phyloP scores from a whole-genome alignment of 2,797 vertebrate genomes.

The Hafferia zeledoni region DNA sequence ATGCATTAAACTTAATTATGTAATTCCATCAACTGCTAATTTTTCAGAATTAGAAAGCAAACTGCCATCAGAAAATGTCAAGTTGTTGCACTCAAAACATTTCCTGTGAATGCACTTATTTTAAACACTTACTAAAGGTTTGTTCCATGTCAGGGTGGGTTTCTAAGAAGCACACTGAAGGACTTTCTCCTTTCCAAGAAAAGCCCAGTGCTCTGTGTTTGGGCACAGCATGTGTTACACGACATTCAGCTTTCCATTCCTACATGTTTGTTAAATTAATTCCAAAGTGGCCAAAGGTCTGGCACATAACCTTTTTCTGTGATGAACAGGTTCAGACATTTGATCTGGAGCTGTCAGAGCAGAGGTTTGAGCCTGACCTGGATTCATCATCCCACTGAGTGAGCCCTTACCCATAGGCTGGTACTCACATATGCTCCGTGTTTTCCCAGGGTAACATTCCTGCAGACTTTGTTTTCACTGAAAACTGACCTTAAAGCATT shows the following conservation, averaged over 20 bases:
- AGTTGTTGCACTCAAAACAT: neutral
- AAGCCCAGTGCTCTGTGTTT: neutral
- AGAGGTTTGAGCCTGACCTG: neutral
- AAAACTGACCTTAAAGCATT: neutral
- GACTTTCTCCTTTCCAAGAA: neutral
- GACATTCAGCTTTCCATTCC: neutral
- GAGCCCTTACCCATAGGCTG: neutral
- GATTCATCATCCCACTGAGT: accelerated
- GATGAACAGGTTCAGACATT: neutral
- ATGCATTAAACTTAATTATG: neutral
- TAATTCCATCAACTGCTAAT: neutral
- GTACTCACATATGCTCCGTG: accelerated
- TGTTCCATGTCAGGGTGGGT: neutral
- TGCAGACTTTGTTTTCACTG: neutral
- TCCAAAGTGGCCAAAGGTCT: neutral
- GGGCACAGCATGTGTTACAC: accelerated
- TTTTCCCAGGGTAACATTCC: neutral
- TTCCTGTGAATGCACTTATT: neutral
- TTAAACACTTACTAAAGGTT: neutral
- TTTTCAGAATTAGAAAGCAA: neutral
- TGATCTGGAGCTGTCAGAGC: neutral
- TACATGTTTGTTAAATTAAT: neutral
- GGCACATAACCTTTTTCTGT: neutral
- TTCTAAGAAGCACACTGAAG: neutral
- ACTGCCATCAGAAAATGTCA: neutral